Evolutionary conservation across 2,113 vertebrate species (phyloP).

Genomic region (Gnathonemus longibarbis): DNA sequence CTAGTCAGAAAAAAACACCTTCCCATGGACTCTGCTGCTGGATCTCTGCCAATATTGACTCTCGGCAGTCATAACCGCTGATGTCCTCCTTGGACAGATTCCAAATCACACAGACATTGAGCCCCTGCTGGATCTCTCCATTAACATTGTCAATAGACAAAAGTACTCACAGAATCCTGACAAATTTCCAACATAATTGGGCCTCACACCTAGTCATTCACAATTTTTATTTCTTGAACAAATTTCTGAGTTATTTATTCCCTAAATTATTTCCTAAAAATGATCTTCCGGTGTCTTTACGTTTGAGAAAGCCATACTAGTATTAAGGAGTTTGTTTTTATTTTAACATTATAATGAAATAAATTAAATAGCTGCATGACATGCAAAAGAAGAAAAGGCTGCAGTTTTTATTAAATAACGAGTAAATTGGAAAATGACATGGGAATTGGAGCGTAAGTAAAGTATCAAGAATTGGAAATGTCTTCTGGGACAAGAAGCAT

Average conservation of each 20-base stretch:
- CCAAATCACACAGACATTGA: constrained; percentile 8
- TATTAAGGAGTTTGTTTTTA: not conserved
- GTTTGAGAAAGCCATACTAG: not conserved
- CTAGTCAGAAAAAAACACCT: not conserved
- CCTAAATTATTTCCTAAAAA: not conserved
- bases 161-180: not conserved
- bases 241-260: not conserved
- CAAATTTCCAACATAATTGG: not conserved
- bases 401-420: not conserved
- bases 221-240: not conserved
- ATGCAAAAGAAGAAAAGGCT: not conserved
- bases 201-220: not conserved
- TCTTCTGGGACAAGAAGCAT: not conserved
- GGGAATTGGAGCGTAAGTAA: not conserved
- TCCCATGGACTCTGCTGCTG: not conserved
- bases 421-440: not conserved
- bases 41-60: not conserved
- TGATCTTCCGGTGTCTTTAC: not conserved
- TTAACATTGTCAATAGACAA: not conserved
- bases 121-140: not conserved
- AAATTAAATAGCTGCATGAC: not conserved
- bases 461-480: not conserved
- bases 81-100: constrained; percentile 1
- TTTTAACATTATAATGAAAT: not conserved
- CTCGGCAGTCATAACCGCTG: not conserved